A percentile compares a stretch with the other conserved stretches of the same genome.
These are phyloP conservation scores for Pseudoatta argentina DNA, from an alignment of 1,140 invertebrate species.

Conservation along the genomic window DNA sequence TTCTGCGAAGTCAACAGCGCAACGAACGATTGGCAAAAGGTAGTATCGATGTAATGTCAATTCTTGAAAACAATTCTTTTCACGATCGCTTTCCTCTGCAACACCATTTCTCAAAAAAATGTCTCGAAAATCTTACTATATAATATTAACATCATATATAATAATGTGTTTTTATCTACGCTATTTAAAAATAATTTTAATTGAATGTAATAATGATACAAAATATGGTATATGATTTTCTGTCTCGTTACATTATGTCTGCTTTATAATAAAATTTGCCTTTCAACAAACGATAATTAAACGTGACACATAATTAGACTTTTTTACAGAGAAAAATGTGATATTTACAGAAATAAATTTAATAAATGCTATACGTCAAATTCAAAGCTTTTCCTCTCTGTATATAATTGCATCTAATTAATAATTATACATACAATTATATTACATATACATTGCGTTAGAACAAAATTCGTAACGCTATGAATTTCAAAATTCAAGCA, in stretches of 20 bases:
- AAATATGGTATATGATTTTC: neutral
- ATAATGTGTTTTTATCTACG: neutral
- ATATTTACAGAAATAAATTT: neutral
- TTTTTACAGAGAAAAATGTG: neutral
- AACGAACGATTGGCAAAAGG: constrained; percentile 16
- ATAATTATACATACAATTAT: neutral
- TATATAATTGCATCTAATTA: neutral
- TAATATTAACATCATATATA: neutral
- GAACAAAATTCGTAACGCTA: too few relatives aligned
- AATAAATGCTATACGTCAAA: neutral
- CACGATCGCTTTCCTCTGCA: neutral
- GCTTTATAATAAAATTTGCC: neutral
- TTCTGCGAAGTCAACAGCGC: constrained; percentile 11
- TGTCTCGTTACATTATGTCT: neutral
- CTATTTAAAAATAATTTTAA: neutral
- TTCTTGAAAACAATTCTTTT: constrained; percentile 39
- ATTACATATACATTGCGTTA: neutral
- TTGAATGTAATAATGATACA: neutral
- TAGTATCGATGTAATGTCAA: neutral
- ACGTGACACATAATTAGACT: neutral
- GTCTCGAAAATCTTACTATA: neutral
- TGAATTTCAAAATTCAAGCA: too few relatives aligned
- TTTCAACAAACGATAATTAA: constrained; percentile 13
- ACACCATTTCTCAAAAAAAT: neutral
- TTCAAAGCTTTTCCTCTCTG: neutral